phyloP scores from a whole-genome alignment of 2,113 vertebrate species.

The Syngnathoides biaculeatus region DNA sequence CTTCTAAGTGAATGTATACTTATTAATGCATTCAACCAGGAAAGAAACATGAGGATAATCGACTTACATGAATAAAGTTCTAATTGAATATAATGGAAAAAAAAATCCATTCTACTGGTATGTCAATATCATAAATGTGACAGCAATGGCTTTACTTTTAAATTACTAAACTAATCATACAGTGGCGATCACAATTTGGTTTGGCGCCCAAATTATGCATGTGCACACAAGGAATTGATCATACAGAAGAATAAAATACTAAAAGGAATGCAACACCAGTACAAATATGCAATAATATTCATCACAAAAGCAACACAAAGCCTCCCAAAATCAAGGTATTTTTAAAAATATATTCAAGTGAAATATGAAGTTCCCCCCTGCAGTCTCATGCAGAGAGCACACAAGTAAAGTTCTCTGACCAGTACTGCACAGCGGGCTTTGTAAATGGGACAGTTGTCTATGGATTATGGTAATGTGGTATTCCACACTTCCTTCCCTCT shows the following conservation, averaged over 20 bases:
- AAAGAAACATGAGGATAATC: neutral
- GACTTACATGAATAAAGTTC: neutral
- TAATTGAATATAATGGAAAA: neutral
- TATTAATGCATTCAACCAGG: neutral
- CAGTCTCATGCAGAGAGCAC: conserved; percentile 10
- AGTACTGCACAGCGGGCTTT: conserved; percentile 26
- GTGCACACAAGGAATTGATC: neutral
- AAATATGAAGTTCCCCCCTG: conserved; percentile 3
- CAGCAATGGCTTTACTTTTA: too few species aligned
- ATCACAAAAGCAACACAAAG: neutral
- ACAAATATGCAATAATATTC: neutral
- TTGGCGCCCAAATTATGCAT: neutral
- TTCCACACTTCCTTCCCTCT: conserved; percentile 67
- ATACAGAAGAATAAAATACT: neutral
- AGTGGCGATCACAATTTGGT: neutral
- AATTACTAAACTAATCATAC: too few species aligned
- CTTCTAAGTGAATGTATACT: neutral
- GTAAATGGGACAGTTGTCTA: conserved; percentile 56
- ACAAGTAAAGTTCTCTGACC: conserved; percentile 34
- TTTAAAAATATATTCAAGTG: neutral
- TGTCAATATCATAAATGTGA: neutral
- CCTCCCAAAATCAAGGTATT: too few species aligned
- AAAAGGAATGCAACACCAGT: too few species aligned
- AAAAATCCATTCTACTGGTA: neutral
- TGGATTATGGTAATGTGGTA: conserved; percentile 79